Evolutionary conservation across 2,888 invertebrate genomes (phyloP).

Genomic region (Parnassius apollo): DNA sequence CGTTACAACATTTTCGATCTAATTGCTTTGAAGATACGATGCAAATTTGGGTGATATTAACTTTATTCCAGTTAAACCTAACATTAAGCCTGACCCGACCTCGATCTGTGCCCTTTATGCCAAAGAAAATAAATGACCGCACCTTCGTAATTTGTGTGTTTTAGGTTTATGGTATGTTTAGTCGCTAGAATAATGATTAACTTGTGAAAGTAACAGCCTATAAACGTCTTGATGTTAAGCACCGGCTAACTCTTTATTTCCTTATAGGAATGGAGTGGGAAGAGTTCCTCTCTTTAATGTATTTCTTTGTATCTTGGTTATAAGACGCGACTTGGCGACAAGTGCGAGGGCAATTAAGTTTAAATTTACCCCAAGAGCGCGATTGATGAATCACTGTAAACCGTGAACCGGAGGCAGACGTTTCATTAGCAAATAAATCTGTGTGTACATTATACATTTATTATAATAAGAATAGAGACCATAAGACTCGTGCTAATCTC

Average conservation of each 20-base stretch:
- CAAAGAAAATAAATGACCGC: constrained; percentile 49
- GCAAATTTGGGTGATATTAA: constrained; percentile 21
- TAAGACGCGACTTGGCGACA: neutral
- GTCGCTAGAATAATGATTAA: no score
- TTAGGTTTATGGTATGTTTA: constrained; percentile 34
- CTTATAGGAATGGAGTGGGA: neutral
- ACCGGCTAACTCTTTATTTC: no score
- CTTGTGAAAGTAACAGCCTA: no score
- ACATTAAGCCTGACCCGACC: constrained; percentile 50
- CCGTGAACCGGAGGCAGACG: constrained; percentile 10
- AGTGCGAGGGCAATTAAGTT: neutral
- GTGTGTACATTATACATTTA: neutral
- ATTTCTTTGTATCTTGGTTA: no score
- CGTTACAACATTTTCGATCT: constrained; percentile 33
- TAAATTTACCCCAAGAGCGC: neutral
- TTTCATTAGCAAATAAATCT: constrained; percentile 10
- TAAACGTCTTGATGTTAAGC: no score
- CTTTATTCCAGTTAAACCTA: constrained; percentile 31
- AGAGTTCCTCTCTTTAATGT: no score
- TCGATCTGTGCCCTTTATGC: constrained; percentile 55
- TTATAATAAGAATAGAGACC: neutral
- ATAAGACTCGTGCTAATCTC: neutral
- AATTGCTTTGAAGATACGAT: constrained; percentile 2
- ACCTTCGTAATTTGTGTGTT: constrained; percentile 37
- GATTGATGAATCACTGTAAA: constrained; percentile 9